These are phyloP conservation scores for Musca vetustissima DNA, from an alignment of 1,140 invertebrate species.

Conservation along the genomic window DNA sequence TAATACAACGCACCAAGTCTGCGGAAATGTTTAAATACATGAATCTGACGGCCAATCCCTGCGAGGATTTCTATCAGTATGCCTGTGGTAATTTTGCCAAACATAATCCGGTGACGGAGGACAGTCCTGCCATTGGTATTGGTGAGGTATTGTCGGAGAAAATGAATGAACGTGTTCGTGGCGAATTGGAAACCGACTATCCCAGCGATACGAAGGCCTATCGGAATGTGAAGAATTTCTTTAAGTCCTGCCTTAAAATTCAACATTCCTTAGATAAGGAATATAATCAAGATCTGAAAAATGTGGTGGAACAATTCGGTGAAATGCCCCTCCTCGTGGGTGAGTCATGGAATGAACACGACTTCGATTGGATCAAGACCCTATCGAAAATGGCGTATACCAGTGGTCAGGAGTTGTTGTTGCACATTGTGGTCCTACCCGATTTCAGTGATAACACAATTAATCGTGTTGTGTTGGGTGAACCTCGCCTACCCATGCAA, in stretches of 20 bases:
- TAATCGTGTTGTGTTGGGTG: conserved; percentile 42
- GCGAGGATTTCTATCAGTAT: conserved; percentile 74
- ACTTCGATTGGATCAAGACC: conserved; percentile 67
- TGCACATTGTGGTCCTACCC: conserved; percentile 36
- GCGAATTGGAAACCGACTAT: conserved; percentile 37
- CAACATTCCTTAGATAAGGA: conserved; percentile 56
- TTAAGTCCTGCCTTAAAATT: conserved; percentile 50
- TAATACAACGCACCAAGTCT: conserved; percentile 33
- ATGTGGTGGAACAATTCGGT: conserved; percentile 63
- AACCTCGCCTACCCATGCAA: conserved; percentile 34
- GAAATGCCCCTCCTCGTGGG: conserved; percentile 76
- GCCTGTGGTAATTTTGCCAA: conserved; percentile 63
- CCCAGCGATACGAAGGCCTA: conserved; percentile 12
- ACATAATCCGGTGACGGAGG: conserved; percentile 36
- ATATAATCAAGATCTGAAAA: conserved; percentile 60
- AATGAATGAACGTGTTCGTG: conserved; percentile 34
- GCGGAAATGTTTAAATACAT: conserved; percentile 45
- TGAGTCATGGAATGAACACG: conserved; percentile 52
- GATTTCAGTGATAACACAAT: conserved; percentile 39
- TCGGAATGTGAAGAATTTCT: conserved; percentile 44
- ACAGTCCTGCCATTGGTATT: conserved; percentile 57
- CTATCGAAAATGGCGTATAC: conserved; percentile 63
- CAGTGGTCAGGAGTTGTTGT: conserved; percentile 61
- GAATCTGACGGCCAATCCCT: conserved; percentile 61
- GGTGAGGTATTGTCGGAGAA: conserved; percentile 53